These are phyloP conservation scores for Butorides virescens DNA, from an alignment of 2,113 vertebrate species.

Conservation along the genomic window DNA sequence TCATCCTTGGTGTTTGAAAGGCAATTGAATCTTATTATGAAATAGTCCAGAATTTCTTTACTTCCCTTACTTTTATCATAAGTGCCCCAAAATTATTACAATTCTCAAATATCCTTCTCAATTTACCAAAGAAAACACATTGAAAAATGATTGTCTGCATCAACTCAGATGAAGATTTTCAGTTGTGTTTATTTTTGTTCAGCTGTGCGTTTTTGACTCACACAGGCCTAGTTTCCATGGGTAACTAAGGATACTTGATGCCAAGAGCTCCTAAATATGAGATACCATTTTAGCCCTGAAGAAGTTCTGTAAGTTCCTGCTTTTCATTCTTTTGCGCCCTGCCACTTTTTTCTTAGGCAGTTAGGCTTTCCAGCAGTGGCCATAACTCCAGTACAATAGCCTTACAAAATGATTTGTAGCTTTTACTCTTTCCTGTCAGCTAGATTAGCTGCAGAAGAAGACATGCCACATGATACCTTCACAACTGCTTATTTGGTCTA, in stretches of 20 bases:
- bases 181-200: conserved; percentile 21
- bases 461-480: background rate
- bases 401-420: background rate
- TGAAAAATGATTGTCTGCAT: background rate
- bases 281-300: background rate
- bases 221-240: conserved; percentile 25
- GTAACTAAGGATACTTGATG: background rate
- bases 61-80: background rate
- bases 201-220: conserved; percentile 6
- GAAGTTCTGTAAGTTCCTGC: background rate
- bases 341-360: background rate
- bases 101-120: background rate
- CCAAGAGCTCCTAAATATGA: background rate
- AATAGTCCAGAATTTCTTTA: background rate
- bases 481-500: background rate
- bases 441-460: background rate
- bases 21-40: background rate
- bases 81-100: background rate
- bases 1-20: background rate
- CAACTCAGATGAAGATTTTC: background rate
- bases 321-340: background rate
- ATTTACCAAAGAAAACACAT: background rate
- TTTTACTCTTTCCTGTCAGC: background rate
- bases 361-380: background rate
- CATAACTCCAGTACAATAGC: background rate